A percentile compares a stretch with the other conserved stretches of the same genome.
These are phyloP conservation scores for Ictalurus furcatus DNA, from an alignment of 2,113 vertebrate species.

Conservation along the genomic window DNA sequence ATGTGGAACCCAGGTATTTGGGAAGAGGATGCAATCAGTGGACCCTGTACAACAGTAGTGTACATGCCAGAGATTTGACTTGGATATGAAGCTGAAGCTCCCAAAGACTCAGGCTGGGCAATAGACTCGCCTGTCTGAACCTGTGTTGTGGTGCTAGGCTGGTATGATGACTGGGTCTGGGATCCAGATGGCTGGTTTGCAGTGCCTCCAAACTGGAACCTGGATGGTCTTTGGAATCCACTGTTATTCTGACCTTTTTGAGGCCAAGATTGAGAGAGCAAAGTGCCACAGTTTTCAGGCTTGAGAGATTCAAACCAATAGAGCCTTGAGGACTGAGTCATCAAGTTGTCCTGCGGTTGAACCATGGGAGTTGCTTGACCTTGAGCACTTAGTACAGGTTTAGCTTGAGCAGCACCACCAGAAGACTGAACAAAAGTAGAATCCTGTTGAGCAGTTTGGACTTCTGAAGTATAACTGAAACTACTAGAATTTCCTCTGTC, in stretches of 20 bases:
- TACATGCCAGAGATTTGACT: neutral
- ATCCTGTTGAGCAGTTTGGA: conserved; percentile 4
- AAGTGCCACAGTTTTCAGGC: neutral
- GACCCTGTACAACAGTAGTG: neutral
- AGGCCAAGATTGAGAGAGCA: too few species aligned
- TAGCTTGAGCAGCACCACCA: neutral
- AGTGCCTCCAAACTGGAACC: neutral
- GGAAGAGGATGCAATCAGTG: neutral
- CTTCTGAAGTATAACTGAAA: neutral
- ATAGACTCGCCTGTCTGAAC: neutral
- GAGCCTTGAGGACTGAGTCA: neutral
- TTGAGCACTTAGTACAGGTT: neutral
- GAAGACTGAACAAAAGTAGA: conserved; percentile 2
- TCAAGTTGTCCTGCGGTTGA: neutral
- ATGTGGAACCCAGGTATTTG: neutral
- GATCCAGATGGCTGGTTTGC: neutral
- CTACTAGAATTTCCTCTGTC: neutral
- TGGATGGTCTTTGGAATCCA: neutral
- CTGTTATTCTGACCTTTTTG: too few species aligned
- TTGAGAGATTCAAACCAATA: neutral
- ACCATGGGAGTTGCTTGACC: neutral
- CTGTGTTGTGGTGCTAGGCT: neutral
- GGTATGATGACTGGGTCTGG: neutral
- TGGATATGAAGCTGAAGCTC: neutral
- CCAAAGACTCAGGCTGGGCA: neutral